Evolutionary conservation across 2,113 vertebrate genomes (phyloP), one percentile per base, ranked within the genome.

Genomic region (Barbus barbus): DNA sequence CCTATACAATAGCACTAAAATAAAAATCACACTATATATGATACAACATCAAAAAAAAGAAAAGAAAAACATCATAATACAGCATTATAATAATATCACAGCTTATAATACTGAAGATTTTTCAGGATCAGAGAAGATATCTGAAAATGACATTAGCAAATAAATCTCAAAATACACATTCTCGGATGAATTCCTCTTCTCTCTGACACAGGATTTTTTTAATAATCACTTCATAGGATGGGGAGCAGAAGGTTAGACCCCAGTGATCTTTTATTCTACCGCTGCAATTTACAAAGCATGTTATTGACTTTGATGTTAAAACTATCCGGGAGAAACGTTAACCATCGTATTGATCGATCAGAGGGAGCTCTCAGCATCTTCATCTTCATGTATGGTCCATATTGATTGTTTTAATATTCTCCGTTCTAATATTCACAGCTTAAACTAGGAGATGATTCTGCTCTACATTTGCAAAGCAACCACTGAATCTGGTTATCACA

Each of bases 301-400:
- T 72, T 71, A 71, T 82, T 56, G 80, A 82, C 80, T 82, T 71
- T 56, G 48, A 82, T 53, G 65, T 71, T 82, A 82, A 71, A 71
- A 53, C 80, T 53, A 82, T 71, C 65, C 7, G 6, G 60, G 61
- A 71, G 80, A 82, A 82, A 82, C 20, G 75, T 78, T 78, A 78
- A 76, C 61, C 78, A 69, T 53, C 46, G 26, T 24, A 81, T 81
- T 81, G 78, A 81, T 69, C 63, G 41, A 44, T 67, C 63, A 69
- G 26, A 81, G 26, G 46, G 78, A 81, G 78, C 61, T 69, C 78
- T 81, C 78, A 81, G 78, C 61, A 16, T 69, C 78, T 51, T 81
- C 61, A 69, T 81, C 78, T 46, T 81, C 41, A 80, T 28, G 78
- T 31, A 79, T 41, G 24, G 36, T n/a, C 24, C 14, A 44, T 79